Evolutionary conservation across 2,888 invertebrate species (phyloP).

Genomic region (Lamellibrachia satsuma): DNA sequence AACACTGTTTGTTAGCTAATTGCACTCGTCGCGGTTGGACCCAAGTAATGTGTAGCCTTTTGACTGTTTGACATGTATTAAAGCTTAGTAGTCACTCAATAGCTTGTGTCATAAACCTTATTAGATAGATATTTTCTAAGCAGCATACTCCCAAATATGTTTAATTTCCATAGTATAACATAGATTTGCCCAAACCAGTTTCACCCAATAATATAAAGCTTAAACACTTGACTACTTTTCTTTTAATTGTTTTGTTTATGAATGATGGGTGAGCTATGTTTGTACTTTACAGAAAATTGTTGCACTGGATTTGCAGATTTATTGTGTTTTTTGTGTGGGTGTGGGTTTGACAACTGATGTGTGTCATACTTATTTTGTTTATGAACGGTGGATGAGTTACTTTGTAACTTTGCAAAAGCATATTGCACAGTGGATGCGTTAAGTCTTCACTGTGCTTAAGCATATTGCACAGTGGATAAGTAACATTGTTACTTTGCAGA

Average conservation of each 20-base stretch:
- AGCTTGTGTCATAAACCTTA: too few species aligned
- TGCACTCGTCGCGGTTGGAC: too few species aligned
- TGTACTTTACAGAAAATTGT: neutral
- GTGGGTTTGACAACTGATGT: neutral
- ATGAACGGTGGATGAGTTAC: neutral
- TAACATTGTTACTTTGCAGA: too few species aligned
- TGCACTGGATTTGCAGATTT: neutral
- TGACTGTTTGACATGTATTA: too few species aligned
- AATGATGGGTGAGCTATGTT: neutral
- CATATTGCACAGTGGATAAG: too few species aligned
- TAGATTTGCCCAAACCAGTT: neutral
- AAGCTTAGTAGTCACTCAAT: too few species aligned
- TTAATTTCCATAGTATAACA: neutral
- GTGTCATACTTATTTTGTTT: neutral
- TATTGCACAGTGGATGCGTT: neutral
- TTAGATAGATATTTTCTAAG: too few species aligned
- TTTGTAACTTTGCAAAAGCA: neutral
- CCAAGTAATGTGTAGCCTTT: too few species aligned
- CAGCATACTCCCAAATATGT: too few species aligned
- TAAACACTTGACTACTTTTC: neutral
- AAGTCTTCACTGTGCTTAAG: neutral
- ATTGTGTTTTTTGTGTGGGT: neutral
- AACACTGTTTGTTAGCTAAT: neutral
- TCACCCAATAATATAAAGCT: neutral
- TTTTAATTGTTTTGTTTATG: neutral